Conservation (phyloP, 2,113 vertebrate species). For the Naja naja region DNA sequence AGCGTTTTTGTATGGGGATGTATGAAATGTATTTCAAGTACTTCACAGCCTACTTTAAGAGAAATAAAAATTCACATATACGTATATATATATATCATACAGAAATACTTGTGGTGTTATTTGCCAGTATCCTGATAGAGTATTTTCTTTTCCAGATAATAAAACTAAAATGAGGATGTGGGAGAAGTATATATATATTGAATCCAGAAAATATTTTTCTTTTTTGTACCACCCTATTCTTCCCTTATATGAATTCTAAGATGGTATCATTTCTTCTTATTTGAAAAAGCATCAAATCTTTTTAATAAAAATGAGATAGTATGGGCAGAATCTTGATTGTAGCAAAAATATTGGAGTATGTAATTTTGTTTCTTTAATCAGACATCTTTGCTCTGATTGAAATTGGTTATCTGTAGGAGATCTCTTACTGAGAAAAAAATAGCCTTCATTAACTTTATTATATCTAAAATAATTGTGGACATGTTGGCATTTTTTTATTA, state of each 20-base stretch:
- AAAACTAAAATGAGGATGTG: not conserved
- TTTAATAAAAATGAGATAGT: not conserved
- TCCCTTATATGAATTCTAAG: not conserved
- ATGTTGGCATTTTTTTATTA: conserved; percentile 22
- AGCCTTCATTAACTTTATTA: not conserved
- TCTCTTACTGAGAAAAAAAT: not conserved
- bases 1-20: not conserved
- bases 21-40: not conserved
- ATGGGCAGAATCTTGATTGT: not conserved
- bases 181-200: not conserved
- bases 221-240: not conserved
- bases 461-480: conserved; percentile 25
- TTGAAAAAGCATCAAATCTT: not conserved
- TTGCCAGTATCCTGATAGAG: not conserved
- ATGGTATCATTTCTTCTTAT: not conserved
- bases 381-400: not conserved
- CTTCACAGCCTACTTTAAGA: not conserved
- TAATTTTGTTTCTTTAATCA: not conserved
- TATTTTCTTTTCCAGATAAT: not conserved
- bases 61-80: not conserved
- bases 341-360: not conserved
- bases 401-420: not conserved
- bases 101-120: not conserved
- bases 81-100: not conserved
- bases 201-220: not conserved